These are phyloP conservation scores for Pachyramphus minor DNA, from an alignment of 2,113 vertebrate species.

Conservation along the genomic window DNA sequence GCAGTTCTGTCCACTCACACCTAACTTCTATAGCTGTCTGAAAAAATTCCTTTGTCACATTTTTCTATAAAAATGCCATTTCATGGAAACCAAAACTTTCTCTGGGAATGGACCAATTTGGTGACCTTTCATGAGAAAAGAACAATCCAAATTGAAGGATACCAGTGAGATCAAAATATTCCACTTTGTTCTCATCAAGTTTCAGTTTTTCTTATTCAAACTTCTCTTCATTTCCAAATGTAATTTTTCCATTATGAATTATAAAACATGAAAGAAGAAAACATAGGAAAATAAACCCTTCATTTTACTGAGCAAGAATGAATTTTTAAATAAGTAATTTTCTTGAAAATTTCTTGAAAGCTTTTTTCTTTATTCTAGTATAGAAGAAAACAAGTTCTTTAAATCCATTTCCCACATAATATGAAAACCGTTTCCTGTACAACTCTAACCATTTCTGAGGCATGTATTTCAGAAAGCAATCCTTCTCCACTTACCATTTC, in stretches of 20 bases:
- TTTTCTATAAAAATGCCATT: neutral
- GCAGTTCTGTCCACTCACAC: neutral
- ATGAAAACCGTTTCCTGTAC: neutral
- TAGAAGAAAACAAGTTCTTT: neutral
- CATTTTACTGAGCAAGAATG: neutral
- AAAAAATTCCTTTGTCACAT: neutral
- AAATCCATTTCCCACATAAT: neutral
- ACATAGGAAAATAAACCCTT: neutral
- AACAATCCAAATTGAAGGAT: neutral
- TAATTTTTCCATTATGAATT: neutral
- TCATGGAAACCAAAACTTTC: neutral
- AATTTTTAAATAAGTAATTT: neutral
- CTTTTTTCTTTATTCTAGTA: neutral
- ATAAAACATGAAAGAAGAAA: neutral
- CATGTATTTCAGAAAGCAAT: slow-evolving; percentile 26
- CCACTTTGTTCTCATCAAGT: neutral
- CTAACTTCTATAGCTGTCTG: neutral
- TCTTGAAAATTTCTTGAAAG: neutral
- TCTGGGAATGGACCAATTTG: neutral
- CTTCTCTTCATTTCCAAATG: neutral
- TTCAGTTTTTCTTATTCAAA: neutral
- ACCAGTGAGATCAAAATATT: neutral
- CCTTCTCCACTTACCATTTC: slow-evolving; percentile 13
- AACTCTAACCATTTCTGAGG: neutral
- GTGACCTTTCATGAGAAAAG: neutral